These are phyloP conservation scores for Apogon hyalosoma DNA, from an alignment of 2,797 vertebrate genomes.

Conservation along the genomic window DNA sequence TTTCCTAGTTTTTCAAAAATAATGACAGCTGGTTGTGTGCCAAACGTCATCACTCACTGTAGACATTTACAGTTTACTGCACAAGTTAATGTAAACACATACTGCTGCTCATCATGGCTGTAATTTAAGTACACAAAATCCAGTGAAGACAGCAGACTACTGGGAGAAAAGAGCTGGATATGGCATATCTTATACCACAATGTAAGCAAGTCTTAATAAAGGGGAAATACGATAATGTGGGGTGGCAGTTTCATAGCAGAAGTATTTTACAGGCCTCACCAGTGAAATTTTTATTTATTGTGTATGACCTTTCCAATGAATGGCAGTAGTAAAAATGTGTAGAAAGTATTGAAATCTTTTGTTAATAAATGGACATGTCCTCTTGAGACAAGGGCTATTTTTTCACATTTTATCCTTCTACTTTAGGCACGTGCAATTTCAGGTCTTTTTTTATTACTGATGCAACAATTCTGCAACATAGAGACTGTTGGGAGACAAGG, in stretches of 20 bases:
- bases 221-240: conserved; percentile 2
- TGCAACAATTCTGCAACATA: conserved; percentile 68
- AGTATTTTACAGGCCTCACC: conserved; percentile 12
- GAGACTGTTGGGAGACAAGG: conserved; percentile 45
- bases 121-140: conserved; percentile 18
- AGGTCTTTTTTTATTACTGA: conserved; percentile 55
- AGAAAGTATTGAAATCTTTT: conserved; percentile 1
- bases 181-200: not conserved
- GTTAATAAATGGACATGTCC: conserved; percentile 1
- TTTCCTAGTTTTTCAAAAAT: conserved; percentile 48
- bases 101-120: conserved; percentile 14
- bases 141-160: conserved; percentile 16
- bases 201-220: conserved; percentile 7
- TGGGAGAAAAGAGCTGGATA: conserved; percentile 6
- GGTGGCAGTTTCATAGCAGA: not conserved
- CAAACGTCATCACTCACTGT: conserved; percentile 44
- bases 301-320: not conserved
- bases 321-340: not conserved
- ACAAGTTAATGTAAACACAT: conserved; percentile 21
- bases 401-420: conserved; percentile 17
- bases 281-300: conserved; percentile 1
- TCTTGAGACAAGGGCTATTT: not conserved
- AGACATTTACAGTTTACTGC: conserved; percentile 39
- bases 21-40: conserved; percentile 40
- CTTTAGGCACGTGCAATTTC: conserved; percentile 44